Conservation (phyloP, 2,113 vertebrate genomes). For the Scartelaos histophorus region DNA sequence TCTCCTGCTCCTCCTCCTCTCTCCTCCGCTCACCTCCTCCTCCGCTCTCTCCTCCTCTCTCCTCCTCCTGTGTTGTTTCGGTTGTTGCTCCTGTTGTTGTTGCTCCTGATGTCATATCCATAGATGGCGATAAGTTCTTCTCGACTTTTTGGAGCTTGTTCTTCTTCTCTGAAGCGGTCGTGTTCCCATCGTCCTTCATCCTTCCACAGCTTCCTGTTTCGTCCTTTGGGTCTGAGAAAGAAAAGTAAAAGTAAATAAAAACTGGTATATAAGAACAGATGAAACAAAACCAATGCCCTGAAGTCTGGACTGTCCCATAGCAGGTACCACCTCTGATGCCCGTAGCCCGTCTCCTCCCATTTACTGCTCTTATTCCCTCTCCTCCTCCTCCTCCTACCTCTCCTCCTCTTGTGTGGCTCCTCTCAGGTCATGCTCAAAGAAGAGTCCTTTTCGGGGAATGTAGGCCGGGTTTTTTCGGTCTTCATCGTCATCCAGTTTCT, state of each 20-base stretch:
- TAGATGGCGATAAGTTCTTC: constrained; percentile 95
- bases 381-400: constrained; percentile 73
- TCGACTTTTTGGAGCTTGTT: constrained; percentile 94
- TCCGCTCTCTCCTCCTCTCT: constrained; percentile 80
- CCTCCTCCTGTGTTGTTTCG: constrained; percentile 37
- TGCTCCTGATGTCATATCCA: constrained; percentile 90
- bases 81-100: constrained; percentile 74
- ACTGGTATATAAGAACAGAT: too few relatives aligned
- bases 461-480: constrained; percentile 96
- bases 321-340: too few relatives aligned
- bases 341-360: too few relatives aligned
- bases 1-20: neutral
- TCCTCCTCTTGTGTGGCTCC: constrained; percentile 57
- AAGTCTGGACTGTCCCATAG: too few relatives aligned
- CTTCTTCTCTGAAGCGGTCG: constrained; percentile 95
- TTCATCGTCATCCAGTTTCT: constrained; percentile 94
- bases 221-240: constrained; percentile 86
- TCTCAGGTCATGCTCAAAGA: constrained; percentile 96
- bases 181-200: constrained; percentile 97
- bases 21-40: constrained; percentile 80
- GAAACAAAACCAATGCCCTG: too few relatives aligned
- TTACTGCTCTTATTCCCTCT: constrained; percentile 83
- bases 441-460: constrained; percentile 94
- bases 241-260: neutral
- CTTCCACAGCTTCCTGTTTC: constrained; percentile 95